Conservation (phyloP, 2,888 invertebrate genomes). For the Diarsia rubi region DNA sequence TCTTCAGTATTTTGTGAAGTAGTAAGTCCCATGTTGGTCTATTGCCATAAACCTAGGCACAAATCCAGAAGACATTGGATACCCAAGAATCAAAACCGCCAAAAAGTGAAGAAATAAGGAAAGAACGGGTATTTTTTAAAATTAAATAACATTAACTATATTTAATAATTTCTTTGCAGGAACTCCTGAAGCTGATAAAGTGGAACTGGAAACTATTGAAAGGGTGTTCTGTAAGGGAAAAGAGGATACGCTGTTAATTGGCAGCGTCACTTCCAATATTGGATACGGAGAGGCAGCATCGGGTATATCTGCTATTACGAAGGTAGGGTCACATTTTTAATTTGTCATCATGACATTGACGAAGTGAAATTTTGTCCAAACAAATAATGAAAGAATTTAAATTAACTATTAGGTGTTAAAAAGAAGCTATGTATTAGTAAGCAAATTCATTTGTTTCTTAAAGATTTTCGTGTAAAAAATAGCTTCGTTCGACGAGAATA, state of each 20-base stretch:
- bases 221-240: slow-evolving; percentile 90
- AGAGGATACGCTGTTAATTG: slow-evolving; percentile 91
- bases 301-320: slow-evolving; percentile 90
- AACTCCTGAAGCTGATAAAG: slow-evolving; percentile 91
- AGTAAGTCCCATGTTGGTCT: neutral
- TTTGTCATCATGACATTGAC: neutral
- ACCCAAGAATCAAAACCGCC: neutral
- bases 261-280: slow-evolving; percentile 88
- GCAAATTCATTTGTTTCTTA: neutral
- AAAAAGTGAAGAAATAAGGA: neutral
- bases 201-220: slow-evolving; percentile 92
- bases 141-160: neutral
- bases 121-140: neutral
- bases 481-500: neutral
- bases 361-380: neutral
- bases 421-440: neutral
- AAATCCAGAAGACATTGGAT: neutral
- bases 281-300: slow-evolving; percentile 86
- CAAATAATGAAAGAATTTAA: neutral
- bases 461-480: neutral
- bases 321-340: slow-evolving; percentile 79
- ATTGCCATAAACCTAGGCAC: neutral
- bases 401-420: neutral
- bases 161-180: slow-evolving; percentile 65
- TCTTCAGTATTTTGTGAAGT: neutral